Conservation (phyloP, 2,113 vertebrate species). For the Coryphaenoides rupestris region DNA sequence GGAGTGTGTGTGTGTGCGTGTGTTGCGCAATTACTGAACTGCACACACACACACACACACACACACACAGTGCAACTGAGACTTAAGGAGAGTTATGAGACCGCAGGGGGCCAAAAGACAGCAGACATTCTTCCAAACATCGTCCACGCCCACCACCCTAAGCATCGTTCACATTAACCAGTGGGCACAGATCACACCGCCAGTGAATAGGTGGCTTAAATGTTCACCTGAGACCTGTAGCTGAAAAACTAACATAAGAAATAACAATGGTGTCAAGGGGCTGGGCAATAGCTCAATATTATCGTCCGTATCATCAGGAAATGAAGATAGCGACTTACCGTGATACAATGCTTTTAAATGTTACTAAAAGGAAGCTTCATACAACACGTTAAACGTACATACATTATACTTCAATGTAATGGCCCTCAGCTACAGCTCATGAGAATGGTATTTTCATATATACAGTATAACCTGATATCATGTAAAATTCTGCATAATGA, state of each 20-base stretch:
- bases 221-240: conserved; percentile 37
- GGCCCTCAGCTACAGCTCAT: no score
- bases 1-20: neutral
- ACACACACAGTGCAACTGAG: conserved; percentile 20
- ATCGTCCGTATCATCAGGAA: no score
- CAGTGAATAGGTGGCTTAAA: conserved; percentile 50
- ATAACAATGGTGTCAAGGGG: neutral
- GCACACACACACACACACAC: neutral
- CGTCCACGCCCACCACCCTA: conserved; percentile 50
- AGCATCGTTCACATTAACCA: conserved; percentile 50
- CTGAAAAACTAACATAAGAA: conserved; percentile 24
- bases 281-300: no score
- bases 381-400: no score
- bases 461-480: no score
- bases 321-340: no score
- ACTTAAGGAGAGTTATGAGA: conserved; percentile 29
- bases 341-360: no score
- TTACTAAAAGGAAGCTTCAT: no score
- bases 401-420: no score
- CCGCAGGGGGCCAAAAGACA: conserved; percentile 53
- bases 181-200: conserved; percentile 27
- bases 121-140: conserved; percentile 42
- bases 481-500: no score
- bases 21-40: no score
- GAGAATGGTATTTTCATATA: no score